Base-by-base conservation (phyloP, 2,797 vertebrate genomes). In the Oryzias dopingdopingensis region DNA sequence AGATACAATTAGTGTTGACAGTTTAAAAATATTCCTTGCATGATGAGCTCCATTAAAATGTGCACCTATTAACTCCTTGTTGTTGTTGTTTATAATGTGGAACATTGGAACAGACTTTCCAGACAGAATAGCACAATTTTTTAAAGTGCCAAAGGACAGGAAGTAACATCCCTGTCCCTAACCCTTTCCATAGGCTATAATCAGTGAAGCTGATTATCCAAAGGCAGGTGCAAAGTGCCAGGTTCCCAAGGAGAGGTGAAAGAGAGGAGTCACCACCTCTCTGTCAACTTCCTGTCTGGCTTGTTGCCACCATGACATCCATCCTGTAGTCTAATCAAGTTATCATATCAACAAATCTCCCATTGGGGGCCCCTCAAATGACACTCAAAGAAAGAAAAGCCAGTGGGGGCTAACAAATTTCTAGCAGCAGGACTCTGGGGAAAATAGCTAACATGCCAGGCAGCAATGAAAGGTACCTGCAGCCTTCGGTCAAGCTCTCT, bases 381-480 rank as follows among this genome's bases (percentile, higher is more conserved):
- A 91, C 90, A 91, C 82, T 82, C 73, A 48, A 56, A 92, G 84
- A 92, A 91, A 91, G 90, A 82, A 72, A 37, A 83, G 83, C 80
- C 88, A 49, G 84, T 87, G 90, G 85, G 85, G 76, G 82, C 85
- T 59, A 56, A 92, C 90, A 92, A 92, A 93, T 93, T 92, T 92
- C 72, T 69, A 92, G 86, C 92, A 90, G 92, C 91, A 70, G 89
- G 91, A 83, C 29, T 76, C 84, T 66, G 74, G 62, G 60, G 12
- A 76, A 82, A 86, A 86, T 83, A 80, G 88, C 81, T 76, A 73
- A 91, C 93, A 93, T 88, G 92, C 42, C 3, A 91, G 88, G 91
- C 76, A 13, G 85, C 74, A 86, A 90, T 94, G 87, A 96, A 95
- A 95, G 92, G 92, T 92, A 94, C 93, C 94, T 94, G 94, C 89